A percentile compares a stretch with the other conserved stretches of the same genome.
phyloP scores from a whole-genome alignment of 2,888 invertebrate genomes.

The Eilema sororculum region DNA sequence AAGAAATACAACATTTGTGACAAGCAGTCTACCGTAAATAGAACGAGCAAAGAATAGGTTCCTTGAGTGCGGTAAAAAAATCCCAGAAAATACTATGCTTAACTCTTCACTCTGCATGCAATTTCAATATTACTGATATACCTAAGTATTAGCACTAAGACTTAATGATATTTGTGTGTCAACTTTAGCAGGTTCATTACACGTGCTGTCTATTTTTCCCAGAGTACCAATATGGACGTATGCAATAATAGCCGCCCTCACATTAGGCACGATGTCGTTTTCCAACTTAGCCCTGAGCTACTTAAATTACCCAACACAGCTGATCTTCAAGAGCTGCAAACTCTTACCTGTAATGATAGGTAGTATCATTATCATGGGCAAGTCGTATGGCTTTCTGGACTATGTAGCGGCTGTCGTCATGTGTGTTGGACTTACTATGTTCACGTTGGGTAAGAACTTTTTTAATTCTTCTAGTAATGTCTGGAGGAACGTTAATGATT shows the following conservation, averaged over 20 bases:
- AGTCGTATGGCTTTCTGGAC: constrained; percentile 94
- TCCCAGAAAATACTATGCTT: too few relatives aligned
- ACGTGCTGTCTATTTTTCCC: constrained; percentile 57
- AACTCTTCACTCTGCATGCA: too few relatives aligned
- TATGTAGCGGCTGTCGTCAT: constrained; percentile 94
- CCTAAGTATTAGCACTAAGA: too few relatives aligned
- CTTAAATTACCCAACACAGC: constrained; percentile 98
- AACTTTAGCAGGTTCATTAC: too few relatives aligned
- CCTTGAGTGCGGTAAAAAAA: too few relatives aligned
- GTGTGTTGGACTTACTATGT: constrained; percentile 96
- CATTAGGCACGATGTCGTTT: constrained; percentile 98
- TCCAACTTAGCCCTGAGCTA: constrained; percentile 98
- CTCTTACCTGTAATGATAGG: constrained; percentile 98
- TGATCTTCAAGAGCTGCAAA: constrained; percentile 99
- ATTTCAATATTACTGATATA: too few relatives aligned
- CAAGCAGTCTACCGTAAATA: too few relatives aligned
- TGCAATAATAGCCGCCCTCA: constrained; percentile 93
- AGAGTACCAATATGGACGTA: constrained; percentile 95
- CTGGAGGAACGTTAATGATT: background rate
- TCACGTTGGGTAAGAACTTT: constrained; percentile 92
- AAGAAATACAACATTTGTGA: too few relatives aligned
- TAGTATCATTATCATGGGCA: constrained; percentile 96
- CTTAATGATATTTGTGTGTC: too few relatives aligned
- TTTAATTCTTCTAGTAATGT: background rate
- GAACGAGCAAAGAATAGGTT: too few relatives aligned